Base-by-base conservation (phyloP, 2,888 invertebrate genomes). In the Torymus texanus region DNA sequence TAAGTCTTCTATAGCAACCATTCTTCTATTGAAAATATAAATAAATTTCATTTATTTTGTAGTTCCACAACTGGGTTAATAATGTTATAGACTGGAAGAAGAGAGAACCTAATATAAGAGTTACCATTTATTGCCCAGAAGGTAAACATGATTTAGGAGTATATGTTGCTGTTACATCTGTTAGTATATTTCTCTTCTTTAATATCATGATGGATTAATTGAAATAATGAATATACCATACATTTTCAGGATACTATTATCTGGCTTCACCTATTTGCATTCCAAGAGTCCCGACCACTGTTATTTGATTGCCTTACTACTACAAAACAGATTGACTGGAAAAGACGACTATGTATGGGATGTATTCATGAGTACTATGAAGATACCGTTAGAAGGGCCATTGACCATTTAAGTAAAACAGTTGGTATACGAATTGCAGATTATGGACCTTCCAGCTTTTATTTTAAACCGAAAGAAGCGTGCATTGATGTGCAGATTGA, bases 101-200 rank as follows among this genome's bases (percentile, higher is more conserved):
- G 29, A 82, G 84, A 58, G 85, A 89, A 0, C 83, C 87, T 16
- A 85, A 88, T 66, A 86, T 85, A 18, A 29, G 84, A 53, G 75
- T 91, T 74, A 87, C 88, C 83, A 90, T 92, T 14, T 91, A 89
- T 77, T 91, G 91, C 67, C 91, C 91, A 1, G 86, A 86, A 55
- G 91, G 91, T 53, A 87, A 91, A 71, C 85, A 90, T 51, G 67
- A 83, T 2, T 89, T 90, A 82, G 92, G 91, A 50, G 89, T 87
- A 41, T 87, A 88, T 68, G 80, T 90, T 76, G 85, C 84, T 13
- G 83, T 87, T 74, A 75, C 79, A 53, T 72, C 66, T 13, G 85
- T 85, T 77, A 83, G 83, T 80, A 63, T 41, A 24, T 41, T 41
- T 41, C 5, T 41, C 8, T 41, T 41, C 41, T 41, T 13, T 62